Base-by-base conservation (phyloP, 2,888 invertebrate genomes). In the Agrilus biguttatus region DNA sequence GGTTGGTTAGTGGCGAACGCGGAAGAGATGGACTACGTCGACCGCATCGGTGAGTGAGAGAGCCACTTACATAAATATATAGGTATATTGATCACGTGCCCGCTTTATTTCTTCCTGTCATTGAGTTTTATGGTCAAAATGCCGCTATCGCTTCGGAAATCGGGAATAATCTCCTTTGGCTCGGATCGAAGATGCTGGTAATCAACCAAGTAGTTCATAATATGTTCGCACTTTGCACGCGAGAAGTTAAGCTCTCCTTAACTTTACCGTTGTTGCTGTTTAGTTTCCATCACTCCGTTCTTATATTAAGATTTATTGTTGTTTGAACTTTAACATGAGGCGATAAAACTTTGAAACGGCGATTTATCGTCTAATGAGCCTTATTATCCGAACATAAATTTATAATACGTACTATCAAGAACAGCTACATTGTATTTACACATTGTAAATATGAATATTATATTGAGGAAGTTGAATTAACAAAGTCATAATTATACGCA, bases 31-130 rank as follows among this genome's bases (percentile, higher is more conserved):
- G 61, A 62, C 52, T 60, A 59, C 54, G 54, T 60, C 51, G 61
- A 63, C 53, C 58, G 60, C 52, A 63, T 63, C 51, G 63, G 62
- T 61, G 56, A 62, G 62, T 61, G 47, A 46, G 47, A 50, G 45
- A 45, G 46, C 28, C 39, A 17, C 43, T 47, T 48, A 47, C 21
- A 21, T 19, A 19, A 2, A 19, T 19, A 19, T 7, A 21, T 21
- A 21, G 21, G 21, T 48, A 49, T 52, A 50, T 53, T 48, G 49
- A 52, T 51, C 51, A 52, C 51, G 51, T 53, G 51, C 45, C 42
- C 43, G 39, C 47, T 48, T 49, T 49, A 48, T 45, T 49, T 51
- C 45, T 46, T 46, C 40, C 48, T 36, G 48, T 48, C 47, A 48
- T 45, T 46, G 39, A 46, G 45, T 48, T 51, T 51, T 45, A 49